phyloP scores from a whole-genome alignment of 2,113 vertebrate genomes.

The Sceloporus undulatus region DNA sequence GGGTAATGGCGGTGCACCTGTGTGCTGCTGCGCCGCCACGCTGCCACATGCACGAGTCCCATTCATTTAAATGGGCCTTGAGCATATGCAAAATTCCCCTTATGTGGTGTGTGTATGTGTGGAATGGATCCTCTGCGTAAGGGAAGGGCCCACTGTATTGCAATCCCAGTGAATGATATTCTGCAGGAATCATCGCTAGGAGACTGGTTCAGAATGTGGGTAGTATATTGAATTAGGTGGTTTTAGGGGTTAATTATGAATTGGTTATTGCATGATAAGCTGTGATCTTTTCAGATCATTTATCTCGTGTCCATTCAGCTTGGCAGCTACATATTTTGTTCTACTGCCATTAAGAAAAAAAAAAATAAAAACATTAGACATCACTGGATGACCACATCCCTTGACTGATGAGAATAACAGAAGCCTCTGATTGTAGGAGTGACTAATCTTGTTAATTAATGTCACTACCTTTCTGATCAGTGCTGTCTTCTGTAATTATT shows the following conservation, averaged over 20 bases:
- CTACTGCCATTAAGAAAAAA: constrained; percentile 11
- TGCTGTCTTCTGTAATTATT: constrained; percentile 44
- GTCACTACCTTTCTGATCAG: constrained; percentile 35
- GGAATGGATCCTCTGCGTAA: too few relatives aligned
- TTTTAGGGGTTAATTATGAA: neutral
- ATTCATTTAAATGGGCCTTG: too few relatives aligned
- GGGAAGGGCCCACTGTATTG: neutral
- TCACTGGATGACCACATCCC: neutral
- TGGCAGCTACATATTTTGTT: constrained; percentile 23
- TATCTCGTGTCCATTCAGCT: neutral
- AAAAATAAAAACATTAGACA: neutral
- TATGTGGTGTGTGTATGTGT: too few relatives aligned
- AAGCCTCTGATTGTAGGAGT: constrained; percentile 18
- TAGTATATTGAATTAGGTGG: neutral
- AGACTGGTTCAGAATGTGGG: neutral
- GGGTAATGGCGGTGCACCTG: too few relatives aligned
- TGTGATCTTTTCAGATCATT: constrained; percentile 37
- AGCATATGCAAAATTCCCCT: too few relatives aligned
- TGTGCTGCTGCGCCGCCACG: too few relatives aligned
- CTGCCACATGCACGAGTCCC: too few relatives aligned
- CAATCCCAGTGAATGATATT: neutral
- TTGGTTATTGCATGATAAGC: constrained; percentile 25
- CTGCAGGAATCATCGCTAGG: neutral
- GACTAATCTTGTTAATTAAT: constrained; percentile 55
- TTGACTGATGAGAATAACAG: neutral